Evolutionary conservation across 2,888 invertebrate species (phyloP).

Genomic region (Thumatha senex): DNA sequence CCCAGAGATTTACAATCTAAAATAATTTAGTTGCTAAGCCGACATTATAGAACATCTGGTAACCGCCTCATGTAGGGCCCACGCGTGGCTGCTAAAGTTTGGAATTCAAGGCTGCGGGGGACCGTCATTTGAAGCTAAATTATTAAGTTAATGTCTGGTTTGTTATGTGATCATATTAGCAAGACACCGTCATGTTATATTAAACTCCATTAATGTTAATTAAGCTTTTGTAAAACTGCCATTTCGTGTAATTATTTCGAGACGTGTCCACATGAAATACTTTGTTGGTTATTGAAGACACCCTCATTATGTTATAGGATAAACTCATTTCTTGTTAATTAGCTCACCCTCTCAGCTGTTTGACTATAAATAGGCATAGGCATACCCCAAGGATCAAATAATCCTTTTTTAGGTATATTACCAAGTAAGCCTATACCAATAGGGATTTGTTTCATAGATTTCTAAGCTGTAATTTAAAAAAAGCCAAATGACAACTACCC

Average conservation of each 20-base stretch:
- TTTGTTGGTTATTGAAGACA: neutral
- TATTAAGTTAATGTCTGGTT: neutral
- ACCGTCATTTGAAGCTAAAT: neutral
- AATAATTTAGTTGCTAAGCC: neutral
- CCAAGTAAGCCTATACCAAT: no score
- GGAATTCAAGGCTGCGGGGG: neutral
- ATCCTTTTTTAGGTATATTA: no score
- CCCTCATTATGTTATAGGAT: no score
- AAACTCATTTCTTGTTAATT: no score
- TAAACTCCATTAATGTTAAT: neutral
- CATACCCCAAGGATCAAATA: no score
- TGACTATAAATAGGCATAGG: no score
- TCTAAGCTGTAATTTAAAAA: no score
- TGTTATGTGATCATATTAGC: neutral
- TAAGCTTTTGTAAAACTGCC: neutral
- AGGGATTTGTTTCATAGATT: no score
- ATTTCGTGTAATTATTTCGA: neutral
- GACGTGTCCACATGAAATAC: no score
- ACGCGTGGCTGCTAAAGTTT: neutral
- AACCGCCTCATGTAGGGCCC: neutral
- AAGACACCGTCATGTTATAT: neutral
- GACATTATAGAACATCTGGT: neutral
- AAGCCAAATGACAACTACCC: no score
- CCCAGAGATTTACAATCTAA: neutral
- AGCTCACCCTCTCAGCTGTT: no score